A percentile compares a stretch with the other conserved stretches of the same genome.
phyloP scores from a whole-genome alignment of 1,140 invertebrate species.

The Bemisia tabaci region DNA sequence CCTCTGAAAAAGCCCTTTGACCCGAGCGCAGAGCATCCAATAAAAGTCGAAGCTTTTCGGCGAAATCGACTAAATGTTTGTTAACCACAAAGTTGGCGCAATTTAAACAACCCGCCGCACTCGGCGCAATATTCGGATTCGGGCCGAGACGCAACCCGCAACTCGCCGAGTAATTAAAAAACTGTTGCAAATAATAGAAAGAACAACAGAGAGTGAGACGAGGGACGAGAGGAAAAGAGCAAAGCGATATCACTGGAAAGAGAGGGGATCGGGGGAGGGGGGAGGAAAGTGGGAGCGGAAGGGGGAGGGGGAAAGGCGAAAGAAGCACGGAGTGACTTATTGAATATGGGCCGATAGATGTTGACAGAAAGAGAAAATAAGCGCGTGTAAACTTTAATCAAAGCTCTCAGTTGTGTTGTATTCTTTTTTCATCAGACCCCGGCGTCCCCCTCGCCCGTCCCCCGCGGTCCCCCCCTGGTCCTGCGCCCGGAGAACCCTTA shows the following conservation, averaged over 20 bases:
- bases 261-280: background rate
- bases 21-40: no score
- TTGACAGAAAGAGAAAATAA: constrained; percentile 13
- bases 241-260: background rate
- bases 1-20: no score
- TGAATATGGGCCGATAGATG: constrained; percentile 18
- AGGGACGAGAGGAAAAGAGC: background rate
- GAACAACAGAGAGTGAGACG: constrained; percentile 1
- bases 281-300: background rate
- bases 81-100: no score
- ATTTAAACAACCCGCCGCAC: no score
- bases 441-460: constrained; percentile 3
- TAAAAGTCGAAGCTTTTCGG: no score
- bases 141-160: no score
- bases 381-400: constrained; percentile 22
- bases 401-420: constrained; percentile 12
- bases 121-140: no score
- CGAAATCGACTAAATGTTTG: no score
- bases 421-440: constrained; percentile 12
- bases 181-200: background rate
- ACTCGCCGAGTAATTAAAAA: background rate
- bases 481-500: constrained; percentile 23
- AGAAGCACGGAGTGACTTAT: constrained; percentile 17
- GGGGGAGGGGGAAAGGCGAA: constrained; percentile 5
- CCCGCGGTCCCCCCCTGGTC: constrained; percentile 10